Evolutionary conservation across 64 coral and sea anemone genomes (phyloP).

Genomic region (Anthopleura sola): DNA sequence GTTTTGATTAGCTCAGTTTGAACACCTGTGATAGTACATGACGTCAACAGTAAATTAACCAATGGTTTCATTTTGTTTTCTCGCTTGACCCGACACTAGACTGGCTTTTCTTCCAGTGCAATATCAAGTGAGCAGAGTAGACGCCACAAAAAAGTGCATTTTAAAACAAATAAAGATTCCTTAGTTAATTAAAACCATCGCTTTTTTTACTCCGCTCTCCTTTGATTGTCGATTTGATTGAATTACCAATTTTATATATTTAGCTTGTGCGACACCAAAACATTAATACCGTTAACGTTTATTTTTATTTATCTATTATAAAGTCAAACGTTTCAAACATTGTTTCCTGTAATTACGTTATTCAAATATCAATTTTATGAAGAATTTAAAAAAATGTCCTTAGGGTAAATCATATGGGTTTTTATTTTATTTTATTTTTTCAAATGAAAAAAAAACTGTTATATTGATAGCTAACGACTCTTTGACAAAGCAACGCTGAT

Average conservation of each 20-base stretch:
- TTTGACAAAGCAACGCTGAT: no score
- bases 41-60: neutral
- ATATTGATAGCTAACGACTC: no score
- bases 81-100: neutral
- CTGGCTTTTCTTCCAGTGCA: neutral
- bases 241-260: neutral
- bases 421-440: no score
- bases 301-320: neutral
- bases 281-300: neutral
- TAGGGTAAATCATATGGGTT: no score
- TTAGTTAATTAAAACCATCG: neutral
- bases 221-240: neutral
- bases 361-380: neutral
- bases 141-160: neutral
- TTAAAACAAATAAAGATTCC: neutral
- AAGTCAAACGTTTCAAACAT: neutral
- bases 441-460: no score
- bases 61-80: slow-evolving; percentile 7
- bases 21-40: neutral
- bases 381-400: neutral
- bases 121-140: neutral
- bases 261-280: neutral
- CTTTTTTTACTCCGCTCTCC: neutral
- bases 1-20: slow-evolving; percentile 1
- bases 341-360: neutral